phyloP scores from a whole-genome alignment of 2,113 vertebrate genomes.

The Peromyscus leucopus region DNA sequence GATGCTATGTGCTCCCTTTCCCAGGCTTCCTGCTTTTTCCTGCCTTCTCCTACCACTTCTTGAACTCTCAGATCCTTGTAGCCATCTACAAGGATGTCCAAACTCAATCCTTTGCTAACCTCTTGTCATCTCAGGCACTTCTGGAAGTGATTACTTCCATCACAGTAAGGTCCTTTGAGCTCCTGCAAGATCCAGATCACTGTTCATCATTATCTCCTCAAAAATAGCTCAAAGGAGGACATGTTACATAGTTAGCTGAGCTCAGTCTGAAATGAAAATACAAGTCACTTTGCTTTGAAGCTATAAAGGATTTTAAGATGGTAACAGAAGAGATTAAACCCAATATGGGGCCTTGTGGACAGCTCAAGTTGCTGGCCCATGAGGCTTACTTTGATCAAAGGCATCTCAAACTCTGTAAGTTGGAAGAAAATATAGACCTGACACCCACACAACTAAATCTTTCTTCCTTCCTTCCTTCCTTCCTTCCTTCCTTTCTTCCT shows the following conservation, averaged over 20 bases:
- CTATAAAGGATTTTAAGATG: not conserved
- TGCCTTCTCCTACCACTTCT: not conserved
- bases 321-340: not conserved
- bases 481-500: too few species aligned
- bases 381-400: not conserved
- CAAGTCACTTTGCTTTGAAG: not conserved
- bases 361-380: fast-evolving
- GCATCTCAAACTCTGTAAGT: not conserved
- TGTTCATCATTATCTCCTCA: not conserved
- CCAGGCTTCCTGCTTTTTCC: not conserved
- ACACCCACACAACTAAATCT: too few species aligned
- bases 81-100: not conserved
- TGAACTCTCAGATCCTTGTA: not conserved
- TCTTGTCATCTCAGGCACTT: not conserved
- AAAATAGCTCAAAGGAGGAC: not conserved
- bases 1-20: not conserved
- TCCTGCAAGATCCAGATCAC: not conserved
- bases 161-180: not conserved
- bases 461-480: too few species aligned
- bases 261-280: not conserved
- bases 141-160: not conserved
- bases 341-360: too few species aligned
- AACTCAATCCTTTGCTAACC: not conserved
- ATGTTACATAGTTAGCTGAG: too few species aligned
- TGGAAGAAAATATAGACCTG: not conserved